phyloP scores from a whole-genome alignment of 2,888 invertebrate species.

The Cryptus armator region DNA sequence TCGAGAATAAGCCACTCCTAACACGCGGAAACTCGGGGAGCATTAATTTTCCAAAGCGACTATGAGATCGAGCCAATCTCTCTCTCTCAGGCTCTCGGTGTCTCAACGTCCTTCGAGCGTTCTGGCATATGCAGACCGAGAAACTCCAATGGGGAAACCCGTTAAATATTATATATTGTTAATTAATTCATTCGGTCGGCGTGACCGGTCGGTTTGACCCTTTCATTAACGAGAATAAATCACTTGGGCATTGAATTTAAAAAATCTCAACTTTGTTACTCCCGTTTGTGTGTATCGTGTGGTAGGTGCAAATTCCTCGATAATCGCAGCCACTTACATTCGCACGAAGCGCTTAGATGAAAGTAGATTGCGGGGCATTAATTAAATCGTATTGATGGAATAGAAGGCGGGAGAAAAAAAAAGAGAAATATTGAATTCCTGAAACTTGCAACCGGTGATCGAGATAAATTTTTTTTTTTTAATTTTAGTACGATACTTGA shows the following conservation, averaged over 20 bases:
- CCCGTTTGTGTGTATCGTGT: neutral
- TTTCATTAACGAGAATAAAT: slow-evolving; percentile 49
- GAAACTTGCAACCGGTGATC: neutral
- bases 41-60: slow-evolving; percentile 63
- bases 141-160: slow-evolving; percentile 21
- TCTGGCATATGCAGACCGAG: slow-evolving; percentile 32
- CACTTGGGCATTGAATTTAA: slow-evolving; percentile 19
- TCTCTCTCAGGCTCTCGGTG: neutral
- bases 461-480: neutral
- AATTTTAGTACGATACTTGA: no score
- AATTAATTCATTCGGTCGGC: slow-evolving; percentile 40
- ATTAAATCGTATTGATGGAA: slow-evolving; percentile 49
- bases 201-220: slow-evolving; percentile 49
- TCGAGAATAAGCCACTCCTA: slow-evolving; percentile 76
- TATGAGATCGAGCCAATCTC: slow-evolving; percentile 12
- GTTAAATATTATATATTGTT: slow-evolving; percentile 36
- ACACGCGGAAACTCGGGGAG: slow-evolving; percentile 74
- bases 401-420: neutral
- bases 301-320: slow-evolving; percentile 27
- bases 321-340: slow-evolving; percentile 50
- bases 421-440: neutral
- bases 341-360: slow-evolving; percentile 20
- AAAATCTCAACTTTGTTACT: slow-evolving; percentile 38
- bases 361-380: slow-evolving; percentile 45
- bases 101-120: slow-evolving; percentile 45